These are phyloP conservation scores for Erebia epiphron DNA, from an alignment of 2,888 invertebrate genomes.

Conservation along the genomic window DNA sequence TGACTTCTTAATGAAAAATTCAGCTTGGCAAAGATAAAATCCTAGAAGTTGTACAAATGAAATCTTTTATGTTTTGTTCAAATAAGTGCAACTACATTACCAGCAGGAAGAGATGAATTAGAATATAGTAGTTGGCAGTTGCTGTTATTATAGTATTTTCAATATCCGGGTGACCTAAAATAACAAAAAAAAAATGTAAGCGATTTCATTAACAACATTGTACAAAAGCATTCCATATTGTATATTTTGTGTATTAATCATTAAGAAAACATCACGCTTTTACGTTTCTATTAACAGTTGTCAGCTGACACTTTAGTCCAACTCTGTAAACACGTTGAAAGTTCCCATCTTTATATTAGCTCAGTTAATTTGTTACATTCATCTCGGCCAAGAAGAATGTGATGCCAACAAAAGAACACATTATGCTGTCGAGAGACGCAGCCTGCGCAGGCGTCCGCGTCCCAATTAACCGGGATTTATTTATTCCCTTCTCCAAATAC, in stretches of 20 bases:
- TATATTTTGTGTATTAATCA: background rate
- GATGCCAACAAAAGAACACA: slow-evolving; percentile 67
- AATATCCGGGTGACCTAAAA: no score
- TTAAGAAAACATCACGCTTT: background rate
- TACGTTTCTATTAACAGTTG: slow-evolving; percentile 12
- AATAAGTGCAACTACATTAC: no score
- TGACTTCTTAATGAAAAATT: background rate
- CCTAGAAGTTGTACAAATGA: no score
- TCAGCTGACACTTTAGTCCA: slow-evolving; percentile 12
- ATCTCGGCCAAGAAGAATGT: slow-evolving; percentile 63
- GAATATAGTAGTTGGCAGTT: no score
- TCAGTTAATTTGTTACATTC: slow-evolving; percentile 65
- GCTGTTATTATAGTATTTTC: no score
- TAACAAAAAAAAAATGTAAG: no score
- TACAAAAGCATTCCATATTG: background rate
- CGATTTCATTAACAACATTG: no score
- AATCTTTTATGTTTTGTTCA: no score
- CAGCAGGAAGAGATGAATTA: no score
- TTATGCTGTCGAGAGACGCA: slow-evolving; percentile 62
- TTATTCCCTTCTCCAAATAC: slow-evolving; percentile 71
- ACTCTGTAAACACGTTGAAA: slow-evolving; percentile 17
- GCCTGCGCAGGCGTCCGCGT: slow-evolving; percentile 58
- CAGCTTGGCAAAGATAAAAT: background rate
- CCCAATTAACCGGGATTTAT: slow-evolving; percentile 80
- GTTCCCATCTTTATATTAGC: slow-evolving; percentile 55